Percentiles rank a stretch among this genome's conserved stretches.
Conservation (phyloP, 2,797 vertebrate species). For the Eremophila alpestris region DNA sequence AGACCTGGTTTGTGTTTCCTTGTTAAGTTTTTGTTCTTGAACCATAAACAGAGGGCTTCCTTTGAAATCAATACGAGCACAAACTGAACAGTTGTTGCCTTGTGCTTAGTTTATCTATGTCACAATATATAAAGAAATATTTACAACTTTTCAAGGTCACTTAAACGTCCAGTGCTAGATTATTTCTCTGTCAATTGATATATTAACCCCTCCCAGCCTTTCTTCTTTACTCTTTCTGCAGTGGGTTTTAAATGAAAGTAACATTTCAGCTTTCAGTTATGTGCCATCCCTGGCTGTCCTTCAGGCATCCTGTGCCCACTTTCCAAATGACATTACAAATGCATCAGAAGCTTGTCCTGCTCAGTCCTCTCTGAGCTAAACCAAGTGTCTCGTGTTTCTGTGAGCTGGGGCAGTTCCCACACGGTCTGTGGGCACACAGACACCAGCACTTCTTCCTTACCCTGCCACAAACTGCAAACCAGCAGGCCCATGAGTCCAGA, state of each 20-base stretch:
- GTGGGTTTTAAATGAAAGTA: background rate
- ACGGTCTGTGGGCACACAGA: background rate
- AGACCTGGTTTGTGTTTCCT: background rate
- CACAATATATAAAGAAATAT: background rate
- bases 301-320: background rate
- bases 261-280: background rate
- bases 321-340: background rate
- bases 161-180: background rate
- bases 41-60: background rate
- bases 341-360: background rate
- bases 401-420: background rate
- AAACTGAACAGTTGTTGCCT: background rate
- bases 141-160: background rate
- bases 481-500: accelerated
- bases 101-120: background rate
- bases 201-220: background rate
- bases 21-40: background rate
- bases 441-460: background rate
- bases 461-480: background rate
- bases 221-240: background rate
- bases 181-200: background rate
- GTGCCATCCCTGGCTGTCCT: background rate
- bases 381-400: background rate
- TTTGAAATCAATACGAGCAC: background rate
- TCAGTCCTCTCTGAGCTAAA: background rate